A percentile compares a stretch with the other conserved stretches of the same genome.
Conservation (phyloP, 2,888 invertebrate genomes). For the Cylindroiulus punctatus region DNA sequence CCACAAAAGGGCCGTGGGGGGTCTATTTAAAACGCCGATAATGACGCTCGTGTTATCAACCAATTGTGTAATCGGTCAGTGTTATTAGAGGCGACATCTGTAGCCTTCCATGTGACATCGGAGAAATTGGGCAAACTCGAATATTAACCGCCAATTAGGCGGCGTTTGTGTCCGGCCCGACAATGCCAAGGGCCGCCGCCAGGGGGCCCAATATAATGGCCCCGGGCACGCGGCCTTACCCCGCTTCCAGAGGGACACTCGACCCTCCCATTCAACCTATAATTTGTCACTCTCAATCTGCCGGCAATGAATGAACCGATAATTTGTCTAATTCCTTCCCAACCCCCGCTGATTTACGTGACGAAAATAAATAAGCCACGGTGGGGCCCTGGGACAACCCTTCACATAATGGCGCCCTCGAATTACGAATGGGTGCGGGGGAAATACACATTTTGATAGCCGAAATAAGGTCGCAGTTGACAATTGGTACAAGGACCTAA, state of each 20-base stretch:
- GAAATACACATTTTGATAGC: too few relatives aligned
- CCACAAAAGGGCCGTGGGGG: slow-evolving; percentile 46
- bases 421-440: neutral
- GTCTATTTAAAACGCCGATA: slow-evolving; percentile 49
- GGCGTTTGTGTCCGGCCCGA: slow-evolving; percentile 31
- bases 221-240: slow-evolving; percentile 17
- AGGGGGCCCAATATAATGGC: slow-evolving; percentile 31
- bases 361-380: slow-evolving; percentile 43
- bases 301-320: slow-evolving; percentile 37
- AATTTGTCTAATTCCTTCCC: slow-evolving; percentile 10
- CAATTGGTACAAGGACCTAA: too few relatives aligned
- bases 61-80: slow-evolving; percentile 54
- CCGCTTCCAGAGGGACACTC: slow-evolving; percentile 43
- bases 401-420: slow-evolving; percentile 13
- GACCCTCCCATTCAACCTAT: slow-evolving; percentile 37
- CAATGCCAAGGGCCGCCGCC: neutral
- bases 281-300: slow-evolving; percentile 55
- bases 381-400: neutral
- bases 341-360: slow-evolving; percentile 49
- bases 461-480: too few relatives aligned
- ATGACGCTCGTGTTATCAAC: slow-evolving; percentile 52
- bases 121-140: slow-evolving; percentile 22
- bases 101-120: slow-evolving; percentile 23
- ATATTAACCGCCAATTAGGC: slow-evolving; percentile 55
- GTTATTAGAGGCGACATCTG: slow-evolving; percentile 54